phyloP scores from a whole-genome alignment of 1,140 invertebrate genomes.

The Hylyphantes graminicola region DNA sequence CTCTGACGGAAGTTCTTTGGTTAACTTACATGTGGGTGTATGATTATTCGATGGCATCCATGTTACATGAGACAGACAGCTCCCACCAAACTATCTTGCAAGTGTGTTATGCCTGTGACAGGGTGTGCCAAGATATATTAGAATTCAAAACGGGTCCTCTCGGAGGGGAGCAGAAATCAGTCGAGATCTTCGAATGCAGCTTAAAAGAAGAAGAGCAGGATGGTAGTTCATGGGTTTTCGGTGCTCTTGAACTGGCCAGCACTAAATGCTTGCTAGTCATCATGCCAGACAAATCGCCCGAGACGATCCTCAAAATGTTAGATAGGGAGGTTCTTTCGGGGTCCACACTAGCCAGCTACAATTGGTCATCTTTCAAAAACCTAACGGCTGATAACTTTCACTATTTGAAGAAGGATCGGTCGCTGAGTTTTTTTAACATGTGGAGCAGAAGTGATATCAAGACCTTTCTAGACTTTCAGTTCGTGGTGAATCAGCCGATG shows the following conservation, averaged over 20 bases:
- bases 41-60: constrained; percentile 1
- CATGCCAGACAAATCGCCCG: not conserved
- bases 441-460: not conserved
- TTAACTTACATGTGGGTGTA: constrained; percentile 3
- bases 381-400: not conserved
- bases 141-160: constrained; percentile 1
- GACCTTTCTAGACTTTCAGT: not conserved
- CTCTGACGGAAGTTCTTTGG: not conserved
- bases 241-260: constrained; percentile 3
- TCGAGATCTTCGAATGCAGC: constrained; percentile 1
- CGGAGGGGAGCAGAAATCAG: not conserved
- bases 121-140: not conserved
- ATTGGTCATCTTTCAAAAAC: not conserved
- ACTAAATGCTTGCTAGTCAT: not conserved
- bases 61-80: constrained; percentile 6
- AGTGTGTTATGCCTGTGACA: not conserved
- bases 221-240: not conserved
- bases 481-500: not conserved
- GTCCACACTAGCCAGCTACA: not conserved
- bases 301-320: not conserved
- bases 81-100: not conserved
- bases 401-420: not conserved
- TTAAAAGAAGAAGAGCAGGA: not conserved
- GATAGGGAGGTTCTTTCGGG: constrained; percentile 2
- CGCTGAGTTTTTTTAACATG: not conserved